These are phyloP conservation scores for Oncorhynchus keta DNA, from an alignment of 2,113 vertebrate genomes.

Conservation along the genomic window DNA sequence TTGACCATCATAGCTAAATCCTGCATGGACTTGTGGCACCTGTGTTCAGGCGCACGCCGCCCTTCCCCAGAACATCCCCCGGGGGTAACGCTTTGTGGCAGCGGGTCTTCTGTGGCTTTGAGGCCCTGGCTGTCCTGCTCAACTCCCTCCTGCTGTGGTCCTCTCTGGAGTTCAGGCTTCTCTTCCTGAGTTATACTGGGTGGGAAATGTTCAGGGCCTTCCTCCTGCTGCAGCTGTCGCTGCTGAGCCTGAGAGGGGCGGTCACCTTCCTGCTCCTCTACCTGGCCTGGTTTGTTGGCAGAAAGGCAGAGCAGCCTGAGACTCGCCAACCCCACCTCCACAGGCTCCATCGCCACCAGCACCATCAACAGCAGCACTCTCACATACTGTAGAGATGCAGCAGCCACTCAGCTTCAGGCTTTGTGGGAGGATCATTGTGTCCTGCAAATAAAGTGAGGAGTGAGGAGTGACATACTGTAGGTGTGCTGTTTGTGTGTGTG, in stretches of 20 bases:
- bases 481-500: neutral
- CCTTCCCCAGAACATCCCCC: neutral
- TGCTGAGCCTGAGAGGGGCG: conserved; percentile 1
- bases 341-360: conserved; percentile 8
- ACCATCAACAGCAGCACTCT: neutral
- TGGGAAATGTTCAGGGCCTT: neutral
- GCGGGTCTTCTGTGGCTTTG: neutral
- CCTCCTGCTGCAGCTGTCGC: neutral
- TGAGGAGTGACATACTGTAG: neutral
- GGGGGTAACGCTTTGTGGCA: neutral
- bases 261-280: neutral
- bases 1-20: neutral
- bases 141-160: neutral
- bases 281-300: conserved; percentile 3
- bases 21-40: conserved; percentile 5
- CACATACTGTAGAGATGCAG: neutral
- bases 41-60: conserved; percentile 1
- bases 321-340: neutral
- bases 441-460: neutral
- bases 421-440: neutral
- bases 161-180: neutral
- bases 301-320: neutral
- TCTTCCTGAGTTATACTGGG: neutral
- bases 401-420: neutral
- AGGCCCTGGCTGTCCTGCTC: neutral